Evolutionary conservation across 1,140 invertebrate genomes (phyloP).

Genomic region (Proales similis): DNA sequence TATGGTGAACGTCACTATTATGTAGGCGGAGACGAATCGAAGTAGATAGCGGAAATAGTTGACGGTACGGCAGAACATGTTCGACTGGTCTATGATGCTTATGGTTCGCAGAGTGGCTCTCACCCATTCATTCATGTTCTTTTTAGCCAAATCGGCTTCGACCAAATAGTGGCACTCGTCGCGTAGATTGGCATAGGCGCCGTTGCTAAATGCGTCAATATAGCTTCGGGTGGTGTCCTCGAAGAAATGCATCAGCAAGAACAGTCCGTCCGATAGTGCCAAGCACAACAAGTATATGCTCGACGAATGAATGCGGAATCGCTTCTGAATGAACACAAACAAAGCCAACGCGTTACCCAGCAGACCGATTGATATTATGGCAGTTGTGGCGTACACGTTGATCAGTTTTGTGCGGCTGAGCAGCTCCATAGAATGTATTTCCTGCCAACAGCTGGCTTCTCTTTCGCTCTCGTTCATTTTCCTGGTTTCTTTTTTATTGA

Average conservation of each 20-base stretch:
- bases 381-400: conserved; percentile 6
- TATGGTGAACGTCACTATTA: conserved; percentile 28
- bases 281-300: conserved; percentile 33
- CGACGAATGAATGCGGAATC: conserved; percentile 34
- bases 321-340: conserved; percentile 29
- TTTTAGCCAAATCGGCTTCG: neutral
- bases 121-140: conserved; percentile 1
- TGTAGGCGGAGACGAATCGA: conserved; percentile 27
- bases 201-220: conserved; percentile 19
- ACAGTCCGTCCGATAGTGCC: conserved; percentile 14
- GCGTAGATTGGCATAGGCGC: neutral
- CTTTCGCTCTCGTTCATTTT: no score
- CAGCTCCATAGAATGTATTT: conserved; percentile 7
- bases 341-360: conserved; percentile 24
- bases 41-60: conserved; percentile 34
- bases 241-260: conserved; percentile 35
- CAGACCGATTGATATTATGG: conserved; percentile 1
- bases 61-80: conserved; percentile 4
- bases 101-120: neutral
- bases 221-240: conserved; percentile 31
- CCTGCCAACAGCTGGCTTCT: conserved; percentile 1
- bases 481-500: no score
- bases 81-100: conserved; percentile 13
- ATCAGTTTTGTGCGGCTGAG: neutral
- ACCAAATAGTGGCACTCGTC: neutral